Evolutionary conservation across 92 coral and sea anemone genomes (phyloP).

Genomic region (Micromussa lordhowensis): DNA sequence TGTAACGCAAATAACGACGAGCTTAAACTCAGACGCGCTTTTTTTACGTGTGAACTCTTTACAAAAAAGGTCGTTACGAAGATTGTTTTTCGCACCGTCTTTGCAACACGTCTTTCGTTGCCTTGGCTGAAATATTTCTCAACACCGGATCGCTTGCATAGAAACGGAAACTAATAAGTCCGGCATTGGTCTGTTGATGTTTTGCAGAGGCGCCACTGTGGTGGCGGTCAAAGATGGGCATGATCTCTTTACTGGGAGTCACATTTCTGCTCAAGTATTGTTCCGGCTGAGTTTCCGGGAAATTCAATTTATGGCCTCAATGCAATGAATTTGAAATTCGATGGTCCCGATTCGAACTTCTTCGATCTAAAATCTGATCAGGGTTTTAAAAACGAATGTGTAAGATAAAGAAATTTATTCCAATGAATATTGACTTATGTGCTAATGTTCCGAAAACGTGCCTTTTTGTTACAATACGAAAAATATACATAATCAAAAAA

Average conservation of each 20-base stretch:
- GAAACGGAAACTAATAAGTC: conserved; percentile 35
- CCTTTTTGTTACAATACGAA: conserved; percentile 13
- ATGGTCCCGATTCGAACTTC: background rate
- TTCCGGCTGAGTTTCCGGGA: conserved; percentile 54
- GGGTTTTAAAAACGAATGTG: background rate
- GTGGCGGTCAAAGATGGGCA: conserved; percentile 12
- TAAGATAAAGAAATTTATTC: background rate
- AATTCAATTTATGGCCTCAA: conserved; percentile 19
- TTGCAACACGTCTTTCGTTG: conserved; percentile 43
- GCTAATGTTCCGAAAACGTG: background rate
- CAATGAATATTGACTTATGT: background rate
- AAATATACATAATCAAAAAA: conserved; percentile 1
- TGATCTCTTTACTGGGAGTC: conserved; percentile 7
- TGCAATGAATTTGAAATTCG: background rate
- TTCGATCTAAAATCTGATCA: background rate
- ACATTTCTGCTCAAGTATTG: conserved; percentile 23
- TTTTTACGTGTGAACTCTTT: background rate
- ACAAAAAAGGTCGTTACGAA: conserved; percentile 16
- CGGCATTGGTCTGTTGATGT: background rate
- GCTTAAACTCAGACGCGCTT: background rate
- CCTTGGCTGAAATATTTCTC: conserved; percentile 36
- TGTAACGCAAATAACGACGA: background rate
- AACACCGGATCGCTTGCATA: conserved; percentile 31
- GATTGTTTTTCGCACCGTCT: conserved; percentile 30
- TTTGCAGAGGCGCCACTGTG: conserved; percentile 21